Evolutionary conservation across 1,140 invertebrate genomes (phyloP).

Genomic region (Hyles vespertilio): DNA sequence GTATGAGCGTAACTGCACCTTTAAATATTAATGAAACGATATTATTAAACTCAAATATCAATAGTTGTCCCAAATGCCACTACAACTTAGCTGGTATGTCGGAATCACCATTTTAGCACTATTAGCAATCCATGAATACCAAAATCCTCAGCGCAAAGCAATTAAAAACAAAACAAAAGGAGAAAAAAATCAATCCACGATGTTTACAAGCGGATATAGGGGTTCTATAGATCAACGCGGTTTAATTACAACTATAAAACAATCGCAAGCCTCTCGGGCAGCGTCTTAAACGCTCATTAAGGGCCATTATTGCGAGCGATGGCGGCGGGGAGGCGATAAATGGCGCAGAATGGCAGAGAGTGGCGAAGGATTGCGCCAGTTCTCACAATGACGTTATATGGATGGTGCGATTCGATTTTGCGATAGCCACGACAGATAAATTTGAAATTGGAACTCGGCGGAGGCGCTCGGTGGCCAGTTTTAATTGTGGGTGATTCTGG

Average conservation of each 20-base stretch:
- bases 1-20: no score
- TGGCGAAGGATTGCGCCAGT: slow-evolving; percentile 18
- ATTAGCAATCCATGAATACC: slow-evolving; percentile 3
- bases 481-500: no score
- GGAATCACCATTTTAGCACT: no score
- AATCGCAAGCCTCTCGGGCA: slow-evolving; percentile 38
- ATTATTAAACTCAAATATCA: no score
- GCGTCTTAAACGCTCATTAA: slow-evolving; percentile 55
- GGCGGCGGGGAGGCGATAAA: slow-evolving; percentile 41
- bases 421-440: slow-evolving; percentile 10
- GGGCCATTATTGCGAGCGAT: slow-evolving; percentile 38
- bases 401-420: slow-evolving; percentile 15
- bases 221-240: slow-evolving; percentile 35
- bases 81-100: no score
- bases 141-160: slow-evolving; percentile 1
- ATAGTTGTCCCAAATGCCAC: no score
- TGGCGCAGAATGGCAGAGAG: slow-evolving; percentile 24
- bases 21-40: no score
- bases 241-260: slow-evolving; percentile 60
- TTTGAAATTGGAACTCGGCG: slow-evolving; percentile 11
- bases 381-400: slow-evolving; percentile 7
- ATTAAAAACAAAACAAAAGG: not conserved
- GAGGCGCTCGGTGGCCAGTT: slow-evolving; percentile 15
- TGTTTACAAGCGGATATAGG: slow-evolving; percentile 27
- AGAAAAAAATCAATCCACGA: slow-evolving; percentile 22